Evolutionary conservation across 2,113 vertebrate genomes (phyloP).

Genomic region (Electrona antarctica): DNA sequence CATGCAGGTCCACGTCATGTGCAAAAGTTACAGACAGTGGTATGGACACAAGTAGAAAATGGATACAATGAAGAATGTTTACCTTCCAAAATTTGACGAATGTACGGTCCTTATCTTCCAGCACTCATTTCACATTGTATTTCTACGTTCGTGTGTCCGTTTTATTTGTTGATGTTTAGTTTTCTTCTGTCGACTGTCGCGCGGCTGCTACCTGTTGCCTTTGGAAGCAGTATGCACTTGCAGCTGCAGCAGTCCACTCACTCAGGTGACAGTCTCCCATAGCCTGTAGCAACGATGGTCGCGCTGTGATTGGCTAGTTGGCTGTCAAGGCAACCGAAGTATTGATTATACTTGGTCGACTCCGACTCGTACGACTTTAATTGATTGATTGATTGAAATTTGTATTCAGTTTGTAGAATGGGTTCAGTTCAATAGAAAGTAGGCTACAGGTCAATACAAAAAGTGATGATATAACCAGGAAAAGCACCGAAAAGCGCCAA

Average conservation of each 20-base stretch:
- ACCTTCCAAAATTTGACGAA: slow-evolving; percentile 23
- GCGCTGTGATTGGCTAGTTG: not conserved
- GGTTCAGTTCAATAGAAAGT: too few relatives aligned
- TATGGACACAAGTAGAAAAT: not conserved
- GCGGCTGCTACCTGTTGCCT: slow-evolving; percentile 30
- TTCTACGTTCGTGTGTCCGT: not conserved
- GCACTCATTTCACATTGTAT: not conserved
- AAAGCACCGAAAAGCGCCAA: too few relatives aligned
- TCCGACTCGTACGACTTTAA: too few relatives aligned
- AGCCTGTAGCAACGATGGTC: not conserved
- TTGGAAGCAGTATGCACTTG: not conserved
- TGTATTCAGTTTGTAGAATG: too few relatives aligned
- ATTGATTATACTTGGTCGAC: too few relatives aligned
- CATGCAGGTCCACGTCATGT: slow-evolving; percentile 48
- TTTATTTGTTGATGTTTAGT: rapidly evolving
- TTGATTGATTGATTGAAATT: too few relatives aligned
- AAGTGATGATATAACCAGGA: too few relatives aligned
- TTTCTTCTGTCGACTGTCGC: not conserved
- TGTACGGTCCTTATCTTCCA: not conserved
- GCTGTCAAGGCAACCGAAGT: not conserved
- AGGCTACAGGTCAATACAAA: too few relatives aligned
- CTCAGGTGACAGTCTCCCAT: too few relatives aligned
- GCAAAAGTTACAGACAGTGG: not conserved
- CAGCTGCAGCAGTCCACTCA: not conserved
- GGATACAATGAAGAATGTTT: slow-evolving; percentile 4